phyloP scores from a whole-genome alignment of 2,797 vertebrate genomes.

The Lepilemur septentrionalis region DNA sequence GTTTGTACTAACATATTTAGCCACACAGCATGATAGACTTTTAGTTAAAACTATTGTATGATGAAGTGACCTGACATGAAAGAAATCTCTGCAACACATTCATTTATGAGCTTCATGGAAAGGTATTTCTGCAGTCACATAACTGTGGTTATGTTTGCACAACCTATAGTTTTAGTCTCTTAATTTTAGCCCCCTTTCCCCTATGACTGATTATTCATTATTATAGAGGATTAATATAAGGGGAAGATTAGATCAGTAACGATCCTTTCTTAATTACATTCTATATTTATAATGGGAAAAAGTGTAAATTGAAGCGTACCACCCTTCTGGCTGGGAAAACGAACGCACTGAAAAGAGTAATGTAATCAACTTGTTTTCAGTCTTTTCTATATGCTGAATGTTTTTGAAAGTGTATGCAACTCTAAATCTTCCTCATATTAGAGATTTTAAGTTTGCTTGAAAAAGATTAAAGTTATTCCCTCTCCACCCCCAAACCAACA shows the following conservation, averaged over 20 bases:
- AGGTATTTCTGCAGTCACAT: neutral
- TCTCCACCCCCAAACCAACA: no score
- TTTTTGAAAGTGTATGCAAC: neutral
- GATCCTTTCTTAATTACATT: slow-evolving; percentile 5
- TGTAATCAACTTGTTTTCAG: neutral
- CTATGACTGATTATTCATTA: neutral
- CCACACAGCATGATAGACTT: neutral
- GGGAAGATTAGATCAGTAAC: neutral
- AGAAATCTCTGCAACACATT: neutral
- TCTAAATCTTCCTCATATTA: neutral
- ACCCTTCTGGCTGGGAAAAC: neutral
- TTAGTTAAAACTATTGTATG: neutral
- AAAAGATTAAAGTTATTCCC: neutral
- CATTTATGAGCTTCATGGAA: neutral
- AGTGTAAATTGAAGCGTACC: neutral
- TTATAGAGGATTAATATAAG: slow-evolving; percentile 7
- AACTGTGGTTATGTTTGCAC: neutral
- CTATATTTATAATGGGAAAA: neutral
- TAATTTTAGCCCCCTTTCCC: slow-evolving; percentile 3
- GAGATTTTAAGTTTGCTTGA: neutral
- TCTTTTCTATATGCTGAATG: neutral
- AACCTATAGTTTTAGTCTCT: slow-evolving; percentile 6
- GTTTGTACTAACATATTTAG: neutral
- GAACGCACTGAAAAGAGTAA: neutral
- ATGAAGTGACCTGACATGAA: neutral